phyloP scores from a whole-genome alignment of 2,113 vertebrate genomes.

The Ailuropoda melanoleuca region DNA sequence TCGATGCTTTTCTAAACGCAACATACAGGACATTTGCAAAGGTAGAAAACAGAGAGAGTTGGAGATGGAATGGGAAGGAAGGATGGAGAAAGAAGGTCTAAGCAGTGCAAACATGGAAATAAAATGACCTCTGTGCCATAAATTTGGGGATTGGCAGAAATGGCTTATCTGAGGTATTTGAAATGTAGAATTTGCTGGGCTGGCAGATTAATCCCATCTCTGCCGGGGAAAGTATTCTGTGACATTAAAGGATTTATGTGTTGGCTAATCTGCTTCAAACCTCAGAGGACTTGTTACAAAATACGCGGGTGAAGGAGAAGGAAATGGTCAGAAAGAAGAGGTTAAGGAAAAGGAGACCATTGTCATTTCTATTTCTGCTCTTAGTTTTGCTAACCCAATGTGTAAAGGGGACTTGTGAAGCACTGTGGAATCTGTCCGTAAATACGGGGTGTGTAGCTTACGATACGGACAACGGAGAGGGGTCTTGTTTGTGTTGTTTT shows the following conservation, averaged over 20 bases:
- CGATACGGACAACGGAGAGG: neutral
- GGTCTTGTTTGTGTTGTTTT: neutral
- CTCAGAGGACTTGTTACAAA: slow-evolving; percentile 68
- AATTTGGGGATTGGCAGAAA: neutral
- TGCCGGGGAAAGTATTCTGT: slow-evolving; percentile 74
- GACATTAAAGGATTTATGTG: slow-evolving; percentile 78
- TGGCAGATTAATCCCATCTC: slow-evolving; percentile 71
- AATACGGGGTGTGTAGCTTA: neutral
- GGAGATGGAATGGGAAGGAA: neutral
- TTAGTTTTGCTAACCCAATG: neutral
- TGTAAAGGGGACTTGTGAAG: neutral
- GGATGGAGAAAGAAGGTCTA: slow-evolving; percentile 18
- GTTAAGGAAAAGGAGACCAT: neutral
- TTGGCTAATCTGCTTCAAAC: slow-evolving; percentile 80
- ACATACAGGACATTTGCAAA: neutral
- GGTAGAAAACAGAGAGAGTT: neutral
- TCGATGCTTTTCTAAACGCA: neutral
- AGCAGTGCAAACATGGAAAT: neutral
- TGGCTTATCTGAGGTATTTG: slow-evolving; percentile 26
- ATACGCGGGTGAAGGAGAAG: slow-evolving; percentile 39
- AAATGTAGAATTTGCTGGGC: slow-evolving; percentile 58
- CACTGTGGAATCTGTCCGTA: neutral
- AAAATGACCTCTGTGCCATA: neutral
- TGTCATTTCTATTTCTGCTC: neutral
- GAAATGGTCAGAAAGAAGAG: slow-evolving; percentile 21